Conservation (phyloP, 2,888 invertebrate genomes). For the Heliconius aoede region DNA sequence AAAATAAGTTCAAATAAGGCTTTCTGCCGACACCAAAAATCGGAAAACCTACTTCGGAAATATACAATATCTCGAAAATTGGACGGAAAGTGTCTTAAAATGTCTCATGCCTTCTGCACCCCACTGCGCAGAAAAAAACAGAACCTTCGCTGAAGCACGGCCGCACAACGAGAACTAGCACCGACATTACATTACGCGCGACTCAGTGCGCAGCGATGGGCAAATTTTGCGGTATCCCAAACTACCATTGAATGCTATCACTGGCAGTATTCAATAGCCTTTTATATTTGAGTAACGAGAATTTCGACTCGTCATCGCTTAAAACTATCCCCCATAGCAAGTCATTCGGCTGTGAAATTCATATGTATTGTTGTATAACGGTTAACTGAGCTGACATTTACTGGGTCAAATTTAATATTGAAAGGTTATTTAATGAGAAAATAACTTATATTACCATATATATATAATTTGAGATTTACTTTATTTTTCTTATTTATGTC, state of each 20-base stretch:
- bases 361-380: constrained; percentile 25
- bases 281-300: constrained; percentile 65
- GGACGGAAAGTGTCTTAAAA: no score
- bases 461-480: no score
- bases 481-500: no score
- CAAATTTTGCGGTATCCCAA: constrained; percentile 76
- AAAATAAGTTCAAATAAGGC: no score
- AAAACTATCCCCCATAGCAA: constrained; percentile 49
- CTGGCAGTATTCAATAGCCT: constrained; percentile 49
- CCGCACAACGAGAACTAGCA: constrained; percentile 41
- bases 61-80: no score
- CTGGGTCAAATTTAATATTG: neutral
- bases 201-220: constrained; percentile 70
- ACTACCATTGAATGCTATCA: constrained; percentile 67
- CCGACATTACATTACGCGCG: constrained; percentile 65
- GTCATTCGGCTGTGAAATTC: constrained; percentile 37
- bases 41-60: no score
- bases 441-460: neutral
- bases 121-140: no score
- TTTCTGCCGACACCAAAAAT: no score
- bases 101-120: no score
- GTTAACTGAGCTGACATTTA: neutral
- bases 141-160: neutral
- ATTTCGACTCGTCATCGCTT: constrained; percentile 62
- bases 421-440: neutral